Evolutionary conservation across 2,797 vertebrate species (phyloP).

Genomic region (Hydrophis major): DNA sequence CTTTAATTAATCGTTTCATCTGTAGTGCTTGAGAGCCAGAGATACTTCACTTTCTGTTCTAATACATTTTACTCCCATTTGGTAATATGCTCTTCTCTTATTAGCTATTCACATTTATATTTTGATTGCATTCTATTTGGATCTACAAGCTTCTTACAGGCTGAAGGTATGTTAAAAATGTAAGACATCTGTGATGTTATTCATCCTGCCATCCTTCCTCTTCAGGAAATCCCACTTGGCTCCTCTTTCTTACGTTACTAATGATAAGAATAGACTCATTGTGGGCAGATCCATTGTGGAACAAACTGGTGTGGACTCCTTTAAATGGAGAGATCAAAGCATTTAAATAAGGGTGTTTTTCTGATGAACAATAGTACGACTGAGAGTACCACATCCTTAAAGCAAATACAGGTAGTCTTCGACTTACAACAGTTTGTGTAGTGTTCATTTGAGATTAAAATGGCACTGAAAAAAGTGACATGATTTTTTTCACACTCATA

Average conservation of each 20-base stretch:
- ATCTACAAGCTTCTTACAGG: neutral
- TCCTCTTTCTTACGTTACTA: neutral
- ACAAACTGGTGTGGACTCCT: neutral
- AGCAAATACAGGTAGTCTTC: neutral
- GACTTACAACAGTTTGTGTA: neutral
- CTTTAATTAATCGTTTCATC: constrained; percentile 68
- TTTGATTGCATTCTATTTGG: neutral
- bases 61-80: constrained; percentile 26
- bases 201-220: neutral
- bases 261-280: neutral
- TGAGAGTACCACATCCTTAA: neutral
- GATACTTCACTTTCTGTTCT: constrained; percentile 24
- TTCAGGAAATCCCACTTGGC: neutral
- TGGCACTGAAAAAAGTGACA: neutral
- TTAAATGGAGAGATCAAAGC: neutral
- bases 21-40: constrained; percentile 56
- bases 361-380: neutral
- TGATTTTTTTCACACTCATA: neutral
- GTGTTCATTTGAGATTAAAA: neutral
- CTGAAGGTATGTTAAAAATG: neutral
- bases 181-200: neutral
- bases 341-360: neutral
- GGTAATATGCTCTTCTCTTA: constrained; percentile 7
- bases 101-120: constrained; percentile 38
- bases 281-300: neutral